A percentile compares a stretch with the other conserved stretches of the same genome.
phyloP scores from a whole-genome alignment of 2,797 vertebrate genomes.

The Rhynchotus rufescens region DNA sequence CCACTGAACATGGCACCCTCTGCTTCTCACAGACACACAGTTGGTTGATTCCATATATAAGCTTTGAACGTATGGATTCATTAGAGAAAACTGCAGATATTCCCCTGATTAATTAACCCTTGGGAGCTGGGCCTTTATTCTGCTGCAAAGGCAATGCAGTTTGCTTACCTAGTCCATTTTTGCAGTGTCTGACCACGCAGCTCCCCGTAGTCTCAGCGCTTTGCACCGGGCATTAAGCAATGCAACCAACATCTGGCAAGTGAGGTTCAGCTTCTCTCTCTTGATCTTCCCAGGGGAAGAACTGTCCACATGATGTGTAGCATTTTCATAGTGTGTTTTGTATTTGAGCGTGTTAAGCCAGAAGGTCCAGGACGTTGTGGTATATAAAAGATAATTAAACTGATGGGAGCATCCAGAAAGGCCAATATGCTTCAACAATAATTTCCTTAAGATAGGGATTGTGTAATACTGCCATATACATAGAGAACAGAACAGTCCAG shows the following conservation, averaged over 20 bases:
- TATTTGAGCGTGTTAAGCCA: not conserved
- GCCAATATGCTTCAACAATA: not conserved
- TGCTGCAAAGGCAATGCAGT: not conserved
- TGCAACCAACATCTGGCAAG: not conserved
- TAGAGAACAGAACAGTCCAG: not conserved
- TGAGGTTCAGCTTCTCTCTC: not conserved
- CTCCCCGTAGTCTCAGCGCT: not conserved
- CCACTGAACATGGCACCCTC: not conserved
- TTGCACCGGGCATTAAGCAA: not conserved
- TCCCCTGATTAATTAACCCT: not conserved
- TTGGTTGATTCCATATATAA: not conserved
- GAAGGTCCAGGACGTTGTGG: not conserved
- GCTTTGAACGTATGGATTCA: not conserved
- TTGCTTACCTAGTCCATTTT: not conserved
- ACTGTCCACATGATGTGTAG: not conserved
- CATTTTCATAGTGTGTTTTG: not conserved
- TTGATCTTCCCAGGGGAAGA: constrained; percentile 19
- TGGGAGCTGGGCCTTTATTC: not conserved
- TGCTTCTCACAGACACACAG: not conserved
- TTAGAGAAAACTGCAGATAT: not conserved
- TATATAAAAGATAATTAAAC: constrained; percentile 16
- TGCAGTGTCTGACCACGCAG: rapidly evolving
- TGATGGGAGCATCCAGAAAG: not conserved
- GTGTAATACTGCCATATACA: not conserved
- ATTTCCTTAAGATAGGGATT: not conserved